phyloP scores from a whole-genome alignment of 1,140 invertebrate genomes.

The Trichonephila clavipes region DNA sequence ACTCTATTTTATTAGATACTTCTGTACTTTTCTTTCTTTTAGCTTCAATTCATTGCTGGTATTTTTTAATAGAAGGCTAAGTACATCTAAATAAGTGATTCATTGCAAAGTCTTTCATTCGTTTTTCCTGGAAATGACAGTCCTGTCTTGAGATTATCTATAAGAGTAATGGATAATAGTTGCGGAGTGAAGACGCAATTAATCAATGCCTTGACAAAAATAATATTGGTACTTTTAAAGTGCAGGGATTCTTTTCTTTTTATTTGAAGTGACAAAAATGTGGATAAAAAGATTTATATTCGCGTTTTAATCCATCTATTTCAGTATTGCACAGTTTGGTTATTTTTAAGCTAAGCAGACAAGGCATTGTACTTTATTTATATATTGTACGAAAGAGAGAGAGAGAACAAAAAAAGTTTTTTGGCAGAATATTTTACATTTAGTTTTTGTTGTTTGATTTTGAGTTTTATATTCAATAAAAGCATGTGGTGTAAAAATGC shows the following conservation, averaged over 20 bases:
- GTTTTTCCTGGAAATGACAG: constrained; percentile 21
- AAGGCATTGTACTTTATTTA: not conserved
- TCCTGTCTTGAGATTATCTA: constrained; percentile 22
- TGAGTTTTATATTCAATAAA: too few species aligned
- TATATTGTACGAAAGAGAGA: not conserved
- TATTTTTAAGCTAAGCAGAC: constrained; percentile 5
- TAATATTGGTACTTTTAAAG: constrained; percentile 55
- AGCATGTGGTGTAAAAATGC: too few species aligned
- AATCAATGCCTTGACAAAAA: constrained; percentile 49
- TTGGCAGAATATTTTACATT: not conserved
- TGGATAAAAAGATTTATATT: not conserved
- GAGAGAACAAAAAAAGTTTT: not conserved
- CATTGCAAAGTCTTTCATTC: not conserved
- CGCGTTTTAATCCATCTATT: constrained; percentile 14
- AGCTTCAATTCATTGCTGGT: too few species aligned
- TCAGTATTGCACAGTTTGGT: not conserved
- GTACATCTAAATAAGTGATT: not conserved
- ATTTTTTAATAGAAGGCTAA: not conserved
- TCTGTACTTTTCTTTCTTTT: too few species aligned
- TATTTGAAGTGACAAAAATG: not conserved
- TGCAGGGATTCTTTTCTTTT: not conserved
- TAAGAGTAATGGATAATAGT: not conserved
- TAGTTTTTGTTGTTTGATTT: too few species aligned
- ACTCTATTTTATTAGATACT: too few species aligned
- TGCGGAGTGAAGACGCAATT: constrained; percentile 14